Evolutionary conservation across 2,113 vertebrate species (phyloP).

Genomic region (Ptilonorhynchus violaceus): DNA sequence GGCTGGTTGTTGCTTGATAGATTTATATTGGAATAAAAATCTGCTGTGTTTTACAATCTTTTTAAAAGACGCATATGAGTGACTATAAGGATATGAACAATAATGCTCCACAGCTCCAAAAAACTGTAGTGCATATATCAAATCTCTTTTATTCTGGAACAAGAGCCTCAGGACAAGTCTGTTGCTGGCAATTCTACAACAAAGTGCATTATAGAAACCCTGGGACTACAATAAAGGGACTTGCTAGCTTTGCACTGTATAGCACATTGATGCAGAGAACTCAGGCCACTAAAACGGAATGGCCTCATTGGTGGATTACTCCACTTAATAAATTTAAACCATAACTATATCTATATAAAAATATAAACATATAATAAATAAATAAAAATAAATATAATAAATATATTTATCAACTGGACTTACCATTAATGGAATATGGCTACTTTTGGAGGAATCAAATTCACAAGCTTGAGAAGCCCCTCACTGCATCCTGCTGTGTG

Average conservation of each 20-base stretch:
- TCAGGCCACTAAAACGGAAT: not conserved
- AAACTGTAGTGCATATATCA: not conserved
- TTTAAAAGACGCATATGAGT: not conserved
- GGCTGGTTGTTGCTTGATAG: not conserved
- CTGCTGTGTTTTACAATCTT: not conserved
- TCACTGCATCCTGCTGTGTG: not conserved
- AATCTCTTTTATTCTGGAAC: not conserved
- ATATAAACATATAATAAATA: not conserved
- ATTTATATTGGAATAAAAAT: not conserved
- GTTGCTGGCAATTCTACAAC: not conserved
- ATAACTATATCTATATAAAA: not conserved
- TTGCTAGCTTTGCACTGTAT: not conserved
- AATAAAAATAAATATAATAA: not conserved
- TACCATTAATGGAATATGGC: not conserved
- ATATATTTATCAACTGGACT: not conserved
- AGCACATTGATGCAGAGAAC: not conserved
- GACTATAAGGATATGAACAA: not conserved
- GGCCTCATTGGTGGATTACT: not conserved
- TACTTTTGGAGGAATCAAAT: not conserved
- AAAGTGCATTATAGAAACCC: not conserved
- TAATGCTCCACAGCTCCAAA: not conserved
- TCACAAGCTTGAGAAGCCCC: not conserved
- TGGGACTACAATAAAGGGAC: not conserved
- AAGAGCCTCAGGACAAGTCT: not conserved
- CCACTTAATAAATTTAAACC: not conserved